A percentile compares a stretch with the other conserved stretches of the same genome.
phyloP scores from a whole-genome alignment of 2,888 invertebrate species.

The Spodoptera exigua region DNA sequence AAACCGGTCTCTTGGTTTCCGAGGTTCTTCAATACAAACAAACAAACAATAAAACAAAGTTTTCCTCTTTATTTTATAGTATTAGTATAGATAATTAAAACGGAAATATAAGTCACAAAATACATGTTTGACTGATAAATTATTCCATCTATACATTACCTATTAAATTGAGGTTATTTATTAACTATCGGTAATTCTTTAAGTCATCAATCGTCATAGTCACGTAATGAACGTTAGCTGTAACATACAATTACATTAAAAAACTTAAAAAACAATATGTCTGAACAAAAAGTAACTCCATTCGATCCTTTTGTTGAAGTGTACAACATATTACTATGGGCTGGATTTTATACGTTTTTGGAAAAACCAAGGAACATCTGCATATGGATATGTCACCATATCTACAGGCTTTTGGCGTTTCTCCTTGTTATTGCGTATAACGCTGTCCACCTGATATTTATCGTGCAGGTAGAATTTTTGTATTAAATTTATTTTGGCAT shows the following conservation, averaged over 20 bases:
- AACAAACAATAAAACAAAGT: too few species aligned
- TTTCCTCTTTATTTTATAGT: too few species aligned
- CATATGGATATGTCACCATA: constrained; percentile 48
- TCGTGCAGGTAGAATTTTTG: constrained; percentile 55
- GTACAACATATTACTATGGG: constrained; percentile 58
- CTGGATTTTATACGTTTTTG: constrained; percentile 61
- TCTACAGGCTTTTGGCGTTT: constrained; percentile 57
- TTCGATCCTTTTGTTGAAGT: constrained; percentile 63
- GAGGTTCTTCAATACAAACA: too few species aligned
- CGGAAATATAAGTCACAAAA: too few species aligned
- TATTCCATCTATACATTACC: constrained; percentile 2
- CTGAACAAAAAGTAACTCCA: constrained; percentile 53
- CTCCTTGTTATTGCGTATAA: constrained; percentile 45
- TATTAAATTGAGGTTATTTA: constrained; percentile 19
- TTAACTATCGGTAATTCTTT: constrained; percentile 25
- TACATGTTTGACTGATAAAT: constrained; percentile 1
- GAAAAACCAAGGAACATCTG: constrained; percentile 52
- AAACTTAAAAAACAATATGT: constrained; percentile 44
- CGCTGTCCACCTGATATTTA: constrained; percentile 59
- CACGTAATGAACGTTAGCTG: not conserved
- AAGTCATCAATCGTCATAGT: too few species aligned
- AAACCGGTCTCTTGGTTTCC: too few species aligned
- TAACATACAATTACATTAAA: too few species aligned
- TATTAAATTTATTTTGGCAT: not conserved
- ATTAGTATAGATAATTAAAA: too few species aligned